phyloP scores from a whole-genome alignment of 2,113 vertebrate species.

The Cromileptes altivelis region DNA sequence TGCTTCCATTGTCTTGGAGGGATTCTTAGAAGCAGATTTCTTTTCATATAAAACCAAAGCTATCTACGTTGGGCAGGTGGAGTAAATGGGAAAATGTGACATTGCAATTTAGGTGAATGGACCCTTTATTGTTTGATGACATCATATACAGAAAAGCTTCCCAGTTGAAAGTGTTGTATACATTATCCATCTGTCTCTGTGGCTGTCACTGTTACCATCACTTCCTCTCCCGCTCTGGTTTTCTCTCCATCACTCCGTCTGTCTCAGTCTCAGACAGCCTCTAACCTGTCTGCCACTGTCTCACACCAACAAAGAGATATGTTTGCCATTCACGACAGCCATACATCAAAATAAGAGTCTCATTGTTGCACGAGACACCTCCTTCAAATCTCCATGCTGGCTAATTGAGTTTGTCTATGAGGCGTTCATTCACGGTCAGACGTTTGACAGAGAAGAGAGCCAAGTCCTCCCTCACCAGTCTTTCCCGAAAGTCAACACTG shows the following conservation, averaged over 20 bases:
- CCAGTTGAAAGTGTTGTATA: conserved; percentile 2
- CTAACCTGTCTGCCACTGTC: conserved; percentile 60
- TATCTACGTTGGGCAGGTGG: neutral
- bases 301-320: conserved; percentile 63
- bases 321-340: conserved; percentile 65
- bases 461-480: conserved; percentile 72
- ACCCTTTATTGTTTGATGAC: conserved; percentile 1
- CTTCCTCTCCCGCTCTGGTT: conserved; percentile 6
- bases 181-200: conserved; percentile 23
- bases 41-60: neutral
- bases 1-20: neutral
- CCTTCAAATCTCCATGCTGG: conserved; percentile 64
- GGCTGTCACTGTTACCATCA: conserved; percentile 12
- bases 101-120: neutral
- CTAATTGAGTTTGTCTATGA: conserved; percentile 80
- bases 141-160: neutral
- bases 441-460: conserved; percentile 69
- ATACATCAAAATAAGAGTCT: conserved; percentile 64
- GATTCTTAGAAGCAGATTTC: neutral
- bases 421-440: conserved; percentile 74
- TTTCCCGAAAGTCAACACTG: conserved; percentile 77
- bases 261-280: conserved; percentile 44
- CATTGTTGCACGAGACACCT: conserved; percentile 68
- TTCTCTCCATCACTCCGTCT: conserved; percentile 13
- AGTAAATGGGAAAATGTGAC: conserved; percentile 1